Percentiles rank a stretch among this genome's conserved stretches.
These are phyloP conservation scores for Parambassis ranga DNA, from an alignment of 2,797 vertebrate genomes.

Conservation along the genomic window DNA sequence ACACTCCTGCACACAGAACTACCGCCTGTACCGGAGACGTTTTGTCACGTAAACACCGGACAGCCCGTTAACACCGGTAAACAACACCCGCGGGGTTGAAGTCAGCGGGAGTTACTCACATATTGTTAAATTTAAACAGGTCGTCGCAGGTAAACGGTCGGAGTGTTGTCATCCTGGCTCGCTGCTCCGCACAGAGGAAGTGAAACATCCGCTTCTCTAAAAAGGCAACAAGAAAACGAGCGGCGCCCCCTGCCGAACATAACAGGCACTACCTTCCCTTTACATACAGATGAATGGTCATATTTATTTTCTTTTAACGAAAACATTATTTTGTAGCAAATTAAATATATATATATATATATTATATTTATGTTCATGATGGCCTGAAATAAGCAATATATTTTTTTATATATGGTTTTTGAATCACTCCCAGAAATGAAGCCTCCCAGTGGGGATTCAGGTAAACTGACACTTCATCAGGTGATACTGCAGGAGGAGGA, in stretches of 20 bases:
- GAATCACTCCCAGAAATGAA: not conserved
- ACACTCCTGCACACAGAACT: not conserved
- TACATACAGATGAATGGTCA: no score
- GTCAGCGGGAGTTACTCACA: constrained; percentile 77
- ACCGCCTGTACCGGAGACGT: rapidly evolving
- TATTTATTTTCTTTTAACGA: no score
- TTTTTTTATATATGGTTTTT: no score
- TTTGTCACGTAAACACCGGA: not conserved
- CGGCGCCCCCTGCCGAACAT: constrained; percentile 12
- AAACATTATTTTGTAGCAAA: no score
- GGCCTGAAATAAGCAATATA: no score
- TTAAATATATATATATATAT: no score
- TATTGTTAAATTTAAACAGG: constrained; percentile 93
- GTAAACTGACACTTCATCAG: constrained; percentile 15
- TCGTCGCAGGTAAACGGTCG: constrained; percentile 92
- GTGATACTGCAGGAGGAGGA: not conserved
- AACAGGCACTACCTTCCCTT: not conserved
- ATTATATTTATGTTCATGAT: no score
- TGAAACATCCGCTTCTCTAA: not conserved
- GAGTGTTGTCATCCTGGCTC: constrained; percentile 85
- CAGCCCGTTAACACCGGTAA: rapidly evolving
- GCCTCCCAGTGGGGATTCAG: not conserved
- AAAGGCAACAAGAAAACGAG: rapidly evolving
- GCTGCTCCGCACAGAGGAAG: not conserved
- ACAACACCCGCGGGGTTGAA: rapidly evolving